Percentiles rank a stretch among this genome's conserved stretches.
phyloP scores from a whole-genome alignment of 1,140 invertebrate species.

The Temnothorax curvispinosus region DNA sequence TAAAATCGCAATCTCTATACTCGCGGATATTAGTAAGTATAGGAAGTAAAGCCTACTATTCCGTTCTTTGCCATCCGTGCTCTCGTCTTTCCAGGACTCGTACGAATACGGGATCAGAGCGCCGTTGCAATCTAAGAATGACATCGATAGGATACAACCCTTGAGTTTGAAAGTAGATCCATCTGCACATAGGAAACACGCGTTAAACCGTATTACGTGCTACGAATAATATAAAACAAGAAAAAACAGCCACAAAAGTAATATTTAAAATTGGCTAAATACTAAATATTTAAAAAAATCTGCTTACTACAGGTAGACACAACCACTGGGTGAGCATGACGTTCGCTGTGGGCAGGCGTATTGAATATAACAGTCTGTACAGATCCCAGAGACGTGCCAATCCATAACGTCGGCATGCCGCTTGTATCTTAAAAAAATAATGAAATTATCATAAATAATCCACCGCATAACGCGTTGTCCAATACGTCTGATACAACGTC shows the following conservation, averaged over 20 bases:
- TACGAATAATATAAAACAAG: background rate
- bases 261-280: background rate
- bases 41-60: constrained; percentile 85
- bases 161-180: constrained; percentile 97
- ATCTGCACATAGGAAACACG: constrained; percentile 86
- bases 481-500: background rate
- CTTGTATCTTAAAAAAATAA: constrained; percentile 88
- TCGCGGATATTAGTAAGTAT: constrained; percentile 2
- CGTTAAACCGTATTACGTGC: background rate
- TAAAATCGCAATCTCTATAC: background rate
- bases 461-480: background rate
- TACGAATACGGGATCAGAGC: constrained; percentile 93
- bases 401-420: constrained; percentile 95
- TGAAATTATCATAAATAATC: constrained; percentile 19
- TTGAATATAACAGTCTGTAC: constrained; percentile 96
- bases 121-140: constrained; percentile 97
- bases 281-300: background rate
- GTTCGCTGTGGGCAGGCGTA: constrained; percentile 92
- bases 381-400: constrained; percentile 97
- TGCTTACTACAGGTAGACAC: constrained; percentile 94
- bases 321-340: constrained; percentile 95
- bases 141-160: constrained; percentile 96
- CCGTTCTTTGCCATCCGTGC: constrained; percentile 88
- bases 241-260: background rate
- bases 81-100: constrained; percentile 95